Conservation (phyloP, 2,888 invertebrate genomes). For the Tipula unca region DNA sequence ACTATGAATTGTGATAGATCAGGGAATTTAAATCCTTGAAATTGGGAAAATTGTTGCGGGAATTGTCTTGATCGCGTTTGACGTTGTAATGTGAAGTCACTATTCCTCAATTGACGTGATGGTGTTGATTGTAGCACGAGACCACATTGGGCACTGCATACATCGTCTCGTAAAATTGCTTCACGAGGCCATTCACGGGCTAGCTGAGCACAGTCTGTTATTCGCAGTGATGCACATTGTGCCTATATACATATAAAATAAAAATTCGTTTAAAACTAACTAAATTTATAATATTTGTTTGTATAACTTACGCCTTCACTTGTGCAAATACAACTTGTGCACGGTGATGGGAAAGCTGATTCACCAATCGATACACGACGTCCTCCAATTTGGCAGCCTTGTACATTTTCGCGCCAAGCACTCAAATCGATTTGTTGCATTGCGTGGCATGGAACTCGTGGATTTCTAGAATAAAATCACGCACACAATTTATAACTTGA, state of each 20-base stretch:
- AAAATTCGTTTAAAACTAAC: constrained; percentile 21
- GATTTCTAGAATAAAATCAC: constrained; percentile 52
- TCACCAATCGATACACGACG: constrained; percentile 70
- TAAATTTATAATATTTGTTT: neutral
- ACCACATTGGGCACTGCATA: constrained; percentile 85
- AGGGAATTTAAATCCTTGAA: constrained; percentile 63
- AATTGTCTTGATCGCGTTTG: constrained; percentile 32
- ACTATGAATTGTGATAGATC: constrained; percentile 63
- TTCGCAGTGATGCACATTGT: constrained; percentile 78
- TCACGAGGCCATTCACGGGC: constrained; percentile 76
- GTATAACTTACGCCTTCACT: constrained; percentile 66
- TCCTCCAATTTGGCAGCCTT: constrained; percentile 75
- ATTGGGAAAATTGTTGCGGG: constrained; percentile 39
- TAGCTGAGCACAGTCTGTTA: constrained; percentile 78
- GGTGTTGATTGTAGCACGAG: constrained; percentile 47
- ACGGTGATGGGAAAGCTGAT: constrained; percentile 81
- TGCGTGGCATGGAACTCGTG: constrained; percentile 73
- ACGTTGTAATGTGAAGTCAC: constrained; percentile 25
- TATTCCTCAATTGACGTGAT: neutral
- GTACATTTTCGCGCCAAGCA: constrained; percentile 74
- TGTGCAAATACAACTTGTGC: constrained; percentile 82
- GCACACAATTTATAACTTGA: neutral
- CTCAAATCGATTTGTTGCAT: constrained; percentile 72
- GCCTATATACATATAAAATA: constrained; percentile 50
- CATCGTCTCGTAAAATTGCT: constrained; percentile 73